phyloP scores from a whole-genome alignment of 2,888 invertebrate species.

The Gymnocheta viridis region DNA sequence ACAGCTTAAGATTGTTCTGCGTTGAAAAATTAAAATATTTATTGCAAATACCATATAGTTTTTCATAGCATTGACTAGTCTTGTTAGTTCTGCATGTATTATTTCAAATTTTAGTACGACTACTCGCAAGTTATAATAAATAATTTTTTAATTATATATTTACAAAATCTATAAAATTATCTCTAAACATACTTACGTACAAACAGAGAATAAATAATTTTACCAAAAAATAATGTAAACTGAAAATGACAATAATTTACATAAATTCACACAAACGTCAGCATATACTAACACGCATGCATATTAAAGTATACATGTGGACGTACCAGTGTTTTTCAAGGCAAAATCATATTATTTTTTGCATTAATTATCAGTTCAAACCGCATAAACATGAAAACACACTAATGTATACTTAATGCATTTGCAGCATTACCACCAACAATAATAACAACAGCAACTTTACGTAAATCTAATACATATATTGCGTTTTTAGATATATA shows the following conservation, averaged over 20 bases:
- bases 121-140: constrained; percentile 4
- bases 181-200: neutral
- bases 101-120: constrained; percentile 4
- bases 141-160: constrained; percentile 49
- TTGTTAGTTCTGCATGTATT: constrained; percentile 10
- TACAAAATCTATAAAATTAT: constrained; percentile 42
- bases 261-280: constrained; percentile 24
- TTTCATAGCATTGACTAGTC: constrained; percentile 41
- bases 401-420: constrained; percentile 78
- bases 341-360: constrained; percentile 63
- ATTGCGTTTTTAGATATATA: constrained; percentile 44
- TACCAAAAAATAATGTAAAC: constrained; percentile 47
- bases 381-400: constrained; percentile 66
- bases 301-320: neutral
- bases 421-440: constrained; percentile 70
- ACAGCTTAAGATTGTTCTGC: no score
- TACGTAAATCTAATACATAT: constrained; percentile 41
- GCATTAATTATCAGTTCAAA: constrained; percentile 68
- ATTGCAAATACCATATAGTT: constrained; percentile 36
- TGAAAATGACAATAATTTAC: constrained; percentile 64
- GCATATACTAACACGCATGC: neutral
- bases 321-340: neutral
- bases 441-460: constrained; percentile 14
- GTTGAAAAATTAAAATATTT: constrained; percentile 4
- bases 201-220: neutral